These are phyloP conservation scores for Drosophila tripunctata DNA, from an alignment of 2,888 invertebrate species.

Conservation along the genomic window DNA sequence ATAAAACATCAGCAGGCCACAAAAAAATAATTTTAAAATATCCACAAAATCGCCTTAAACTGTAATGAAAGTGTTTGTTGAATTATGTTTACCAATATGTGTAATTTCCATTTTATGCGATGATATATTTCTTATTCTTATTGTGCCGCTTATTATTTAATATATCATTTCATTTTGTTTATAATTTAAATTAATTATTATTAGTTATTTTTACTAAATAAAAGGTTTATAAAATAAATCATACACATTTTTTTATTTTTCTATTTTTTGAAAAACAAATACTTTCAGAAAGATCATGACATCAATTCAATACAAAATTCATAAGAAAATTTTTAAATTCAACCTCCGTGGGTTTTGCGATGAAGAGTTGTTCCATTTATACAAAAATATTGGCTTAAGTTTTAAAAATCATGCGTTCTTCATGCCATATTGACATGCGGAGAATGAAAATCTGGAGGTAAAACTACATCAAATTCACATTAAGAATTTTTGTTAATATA, in stretches of 20 bases:
- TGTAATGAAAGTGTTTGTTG: slow-evolving; percentile 23
- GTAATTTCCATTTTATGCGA: slow-evolving; percentile 35
- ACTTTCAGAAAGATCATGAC: slow-evolving; percentile 30
- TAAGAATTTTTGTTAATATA: too few species aligned
- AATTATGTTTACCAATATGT: slow-evolving; percentile 18
- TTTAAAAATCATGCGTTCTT: too few species aligned
- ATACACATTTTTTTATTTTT: slow-evolving; percentile 9
- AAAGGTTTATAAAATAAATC: slow-evolving; percentile 24
- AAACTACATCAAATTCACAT: too few species aligned
- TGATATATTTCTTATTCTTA: slow-evolving; percentile 38
- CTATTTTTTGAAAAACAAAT: not conserved
- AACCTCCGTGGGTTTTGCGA: too few species aligned
- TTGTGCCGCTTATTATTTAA: slow-evolving; percentile 31
- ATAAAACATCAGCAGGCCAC: slow-evolving; percentile 11
- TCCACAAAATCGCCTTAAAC: slow-evolving; percentile 18
- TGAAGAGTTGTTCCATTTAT: too few species aligned
- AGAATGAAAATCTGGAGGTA: too few species aligned
- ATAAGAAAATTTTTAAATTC: too few species aligned
- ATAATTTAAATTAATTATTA: slow-evolving; percentile 56
- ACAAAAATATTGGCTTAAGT: too few species aligned
- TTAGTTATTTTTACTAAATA: slow-evolving; percentile 64
- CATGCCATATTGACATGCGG: too few species aligned
- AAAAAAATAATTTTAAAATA: slow-evolving; percentile 16
- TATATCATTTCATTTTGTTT: slow-evolving; percentile 49
- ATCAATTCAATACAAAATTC: too few species aligned